Evolutionary conservation across 2,888 invertebrate genomes (phyloP).

Genomic region (Drosophila conformis): DNA sequence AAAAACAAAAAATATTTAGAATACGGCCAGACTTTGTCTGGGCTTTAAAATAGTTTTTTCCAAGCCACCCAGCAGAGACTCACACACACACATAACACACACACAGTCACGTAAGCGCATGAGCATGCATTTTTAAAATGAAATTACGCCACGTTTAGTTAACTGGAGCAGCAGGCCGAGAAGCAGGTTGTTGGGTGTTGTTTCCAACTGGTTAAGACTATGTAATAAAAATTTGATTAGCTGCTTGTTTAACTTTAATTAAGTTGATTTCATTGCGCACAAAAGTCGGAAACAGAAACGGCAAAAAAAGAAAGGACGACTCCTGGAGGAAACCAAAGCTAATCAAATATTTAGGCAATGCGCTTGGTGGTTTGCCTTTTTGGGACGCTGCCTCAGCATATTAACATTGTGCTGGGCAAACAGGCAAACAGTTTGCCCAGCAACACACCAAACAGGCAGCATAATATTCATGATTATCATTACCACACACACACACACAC

Average conservation of each 20-base stretch:
- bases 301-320: background rate
- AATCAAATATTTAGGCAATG: slow-evolving; percentile 68
- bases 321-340: slow-evolving; percentile 31
- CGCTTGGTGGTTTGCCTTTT: slow-evolving; percentile 38
- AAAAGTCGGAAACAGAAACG: slow-evolving; percentile 16
- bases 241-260: slow-evolving; percentile 80
- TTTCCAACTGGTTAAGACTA: slow-evolving; percentile 41
- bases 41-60: slow-evolving; percentile 20
- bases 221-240: slow-evolving; percentile 78
- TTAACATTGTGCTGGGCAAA: slow-evolving; percentile 60
- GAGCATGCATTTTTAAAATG: slow-evolving; percentile 73
- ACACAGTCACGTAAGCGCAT: slow-evolving; percentile 16
- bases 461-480: slow-evolving; percentile 76
- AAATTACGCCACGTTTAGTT: slow-evolving; percentile 74
- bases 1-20: slow-evolving; percentile 22
- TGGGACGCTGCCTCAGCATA: slow-evolving; percentile 51
- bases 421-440: slow-evolving; percentile 36
- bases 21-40: slow-evolving; percentile 29
- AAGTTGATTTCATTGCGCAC: slow-evolving; percentile 69
- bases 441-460: slow-evolving; percentile 49
- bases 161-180: slow-evolving; percentile 22
- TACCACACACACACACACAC: slow-evolving; percentile 41
- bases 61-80: slow-evolving; percentile 4
- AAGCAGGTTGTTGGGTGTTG: slow-evolving; percentile 6
- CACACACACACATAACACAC: slow-evolving; percentile 11